phyloP scores from a whole-genome alignment of 2,888 invertebrate genomes.

The Andrena camellia region DNA sequence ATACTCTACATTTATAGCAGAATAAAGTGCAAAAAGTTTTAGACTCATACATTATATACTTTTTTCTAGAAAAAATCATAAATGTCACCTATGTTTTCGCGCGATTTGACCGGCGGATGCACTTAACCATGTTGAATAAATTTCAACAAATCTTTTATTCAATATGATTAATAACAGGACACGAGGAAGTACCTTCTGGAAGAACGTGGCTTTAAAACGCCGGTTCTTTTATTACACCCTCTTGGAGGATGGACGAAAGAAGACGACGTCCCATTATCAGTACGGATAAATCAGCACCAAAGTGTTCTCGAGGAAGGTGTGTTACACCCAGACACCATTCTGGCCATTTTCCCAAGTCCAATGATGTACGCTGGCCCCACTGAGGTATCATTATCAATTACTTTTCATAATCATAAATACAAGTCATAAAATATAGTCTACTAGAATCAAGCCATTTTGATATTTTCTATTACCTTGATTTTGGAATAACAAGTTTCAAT shows the following conservation, averaged over 20 bases:
- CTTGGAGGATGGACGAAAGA: slow-evolving; percentile 98
- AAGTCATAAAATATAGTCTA: neutral
- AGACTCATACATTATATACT: no score
- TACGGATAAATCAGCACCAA: slow-evolving; percentile 95
- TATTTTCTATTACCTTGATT: no score
- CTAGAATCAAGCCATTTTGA: neutral
- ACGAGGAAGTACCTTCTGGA: slow-evolving; percentile 91
- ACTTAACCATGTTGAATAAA: neutral
- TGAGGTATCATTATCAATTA: slow-evolving; percentile 87
- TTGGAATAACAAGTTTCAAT: no score
- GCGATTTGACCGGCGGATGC: no score
- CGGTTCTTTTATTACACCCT: slow-evolving; percentile 97
- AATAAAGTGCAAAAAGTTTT: no score
- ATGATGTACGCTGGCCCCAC: slow-evolving; percentile 99
- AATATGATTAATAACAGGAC: slow-evolving; percentile 85
- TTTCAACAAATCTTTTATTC: neutral
- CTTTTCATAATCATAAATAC: neutral
- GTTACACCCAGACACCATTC: slow-evolving; percentile 93
- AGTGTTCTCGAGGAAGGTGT: slow-evolving; percentile 95
- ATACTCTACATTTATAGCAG: no score
- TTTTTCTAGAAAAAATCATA: no score
- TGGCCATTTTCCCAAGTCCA: slow-evolving; percentile 99
- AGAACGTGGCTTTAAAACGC: slow-evolving; percentile 94
- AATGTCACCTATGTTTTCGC: no score
- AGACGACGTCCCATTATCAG: slow-evolving; percentile 96